Percentiles rank a stretch among this genome's conserved stretches.
phyloP scores from a whole-genome alignment of 2,113 vertebrate species.

The Phalacrocorax carbo region DNA sequence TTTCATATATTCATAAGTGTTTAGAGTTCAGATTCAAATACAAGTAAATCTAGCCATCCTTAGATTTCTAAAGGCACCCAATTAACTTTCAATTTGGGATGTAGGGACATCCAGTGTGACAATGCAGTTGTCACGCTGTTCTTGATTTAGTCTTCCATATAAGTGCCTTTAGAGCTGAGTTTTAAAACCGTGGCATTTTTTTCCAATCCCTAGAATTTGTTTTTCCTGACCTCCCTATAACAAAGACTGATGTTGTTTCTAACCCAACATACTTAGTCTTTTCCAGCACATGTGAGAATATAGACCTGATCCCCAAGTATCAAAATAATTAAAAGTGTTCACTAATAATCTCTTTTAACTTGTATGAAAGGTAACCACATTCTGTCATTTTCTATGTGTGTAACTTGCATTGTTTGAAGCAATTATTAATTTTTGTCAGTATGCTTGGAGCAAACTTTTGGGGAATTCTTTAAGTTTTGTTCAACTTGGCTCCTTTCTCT shows the following conservation, averaged over 20 bases:
- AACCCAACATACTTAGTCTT: background rate
- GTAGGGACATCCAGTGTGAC: background rate
- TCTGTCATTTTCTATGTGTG: background rate
- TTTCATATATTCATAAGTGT: background rate
- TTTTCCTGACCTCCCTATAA: background rate
- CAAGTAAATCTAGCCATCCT: background rate
- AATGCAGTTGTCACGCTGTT: background rate
- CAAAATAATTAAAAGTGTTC: background rate
- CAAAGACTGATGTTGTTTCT: background rate
- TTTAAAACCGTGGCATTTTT: accelerated
- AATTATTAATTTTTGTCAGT: background rate
- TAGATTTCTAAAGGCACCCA: background rate
- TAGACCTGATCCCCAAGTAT: background rate
- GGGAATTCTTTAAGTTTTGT: background rate
- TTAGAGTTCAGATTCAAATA: background rate
- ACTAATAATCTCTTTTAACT: background rate
- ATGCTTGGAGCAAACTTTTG: background rate
- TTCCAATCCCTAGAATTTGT: background rate
- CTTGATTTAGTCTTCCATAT: background rate
- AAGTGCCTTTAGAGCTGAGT: background rate
- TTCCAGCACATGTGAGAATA: background rate
- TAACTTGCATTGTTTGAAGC: background rate
- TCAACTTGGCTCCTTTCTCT: background rate
- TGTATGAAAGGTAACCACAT: background rate
- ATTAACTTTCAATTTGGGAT: background rate